A percentile compares a stretch with the other conserved stretches of the same genome.
Evolutionary conservation across 2,797 vertebrate genomes (phyloP).

Genomic region (Centroberyx gerrardi): DNA sequence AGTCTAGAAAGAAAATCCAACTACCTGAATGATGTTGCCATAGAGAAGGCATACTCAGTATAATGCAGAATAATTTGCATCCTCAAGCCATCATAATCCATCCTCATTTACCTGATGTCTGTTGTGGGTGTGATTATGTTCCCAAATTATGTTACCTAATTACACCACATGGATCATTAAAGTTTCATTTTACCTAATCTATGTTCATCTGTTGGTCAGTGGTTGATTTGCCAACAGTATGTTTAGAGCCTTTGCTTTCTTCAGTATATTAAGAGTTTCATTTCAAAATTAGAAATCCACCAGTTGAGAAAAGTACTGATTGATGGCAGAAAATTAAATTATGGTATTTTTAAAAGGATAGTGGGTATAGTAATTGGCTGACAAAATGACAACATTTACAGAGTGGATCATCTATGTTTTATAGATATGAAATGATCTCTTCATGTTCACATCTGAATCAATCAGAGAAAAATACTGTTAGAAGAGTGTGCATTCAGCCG

Average conservation of each 20-base stretch:
- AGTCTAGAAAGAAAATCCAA: neutral
- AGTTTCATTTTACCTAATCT: constrained; percentile 14
- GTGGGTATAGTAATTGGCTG: too few species aligned
- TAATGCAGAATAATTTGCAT: neutral
- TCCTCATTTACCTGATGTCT: neutral
- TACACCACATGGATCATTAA: neutral
- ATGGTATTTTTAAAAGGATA: too few species aligned
- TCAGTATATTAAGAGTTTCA: neutral
- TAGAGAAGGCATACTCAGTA: neutral
- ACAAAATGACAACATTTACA: too few species aligned
- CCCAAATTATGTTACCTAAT: constrained; percentile 1
- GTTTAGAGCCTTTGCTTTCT: constrained; percentile 5
- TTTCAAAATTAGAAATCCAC: neutral
- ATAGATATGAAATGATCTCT: too few species aligned
- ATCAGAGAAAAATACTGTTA: neutral
- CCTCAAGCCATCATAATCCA: neutral
- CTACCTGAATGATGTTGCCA: neutral
- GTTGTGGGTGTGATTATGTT: constrained; percentile 21
- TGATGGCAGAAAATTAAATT: too few species aligned
- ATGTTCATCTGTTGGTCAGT: constrained; percentile 16
- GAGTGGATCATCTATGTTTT: too few species aligned
- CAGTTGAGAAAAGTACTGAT: too few species aligned
- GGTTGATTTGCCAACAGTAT: neutral
- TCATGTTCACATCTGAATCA: neutral
- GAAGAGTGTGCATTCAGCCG: constrained; percentile 26